Conservation (phyloP, 2,113 vertebrate genomes). For the Cyprinodon variegatus region DNA sequence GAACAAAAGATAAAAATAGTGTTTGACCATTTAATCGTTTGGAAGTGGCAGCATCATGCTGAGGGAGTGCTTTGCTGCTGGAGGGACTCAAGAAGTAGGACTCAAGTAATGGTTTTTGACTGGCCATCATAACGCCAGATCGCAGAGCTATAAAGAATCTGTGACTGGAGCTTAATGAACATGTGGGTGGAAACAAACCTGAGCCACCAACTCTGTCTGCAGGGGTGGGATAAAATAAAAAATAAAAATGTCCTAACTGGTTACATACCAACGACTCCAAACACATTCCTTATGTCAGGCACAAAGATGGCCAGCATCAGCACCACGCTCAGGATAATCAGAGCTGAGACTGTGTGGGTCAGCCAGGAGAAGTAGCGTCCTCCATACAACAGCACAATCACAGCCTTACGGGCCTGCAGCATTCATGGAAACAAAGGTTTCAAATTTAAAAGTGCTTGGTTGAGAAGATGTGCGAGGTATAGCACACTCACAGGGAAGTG, state of each 20-base stretch:
- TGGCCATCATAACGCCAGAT: too few species aligned
- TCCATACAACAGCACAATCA: conserved; percentile 83
- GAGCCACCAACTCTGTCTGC: too few species aligned
- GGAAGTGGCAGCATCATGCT: too few species aligned
- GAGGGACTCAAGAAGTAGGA: too few species aligned
- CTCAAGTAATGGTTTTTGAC: too few species aligned
- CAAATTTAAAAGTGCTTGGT: neutral
- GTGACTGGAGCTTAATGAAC: too few species aligned
- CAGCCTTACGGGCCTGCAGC: conserved; percentile 89
- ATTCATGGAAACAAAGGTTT: conserved; percentile 3
- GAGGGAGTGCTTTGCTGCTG: too few species aligned
- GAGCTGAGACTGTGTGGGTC: conserved; percentile 83
- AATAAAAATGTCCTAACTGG: neutral
- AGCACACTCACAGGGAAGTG: conserved; percentile 92
- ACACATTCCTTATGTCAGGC: conserved; percentile 91
- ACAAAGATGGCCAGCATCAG: conserved; percentile 90
- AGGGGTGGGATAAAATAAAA: neutral
- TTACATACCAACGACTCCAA: conserved; percentile 92
- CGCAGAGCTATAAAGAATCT: too few species aligned
- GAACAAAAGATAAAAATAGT: too few species aligned
- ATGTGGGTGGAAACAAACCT: too few species aligned
- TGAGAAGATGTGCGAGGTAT: neutral
- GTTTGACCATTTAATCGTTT: too few species aligned
- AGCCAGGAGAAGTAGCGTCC: conserved; percentile 83
- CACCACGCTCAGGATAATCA: conserved; percentile 82